Base-by-base conservation (phyloP, 1,140 invertebrate species). In the Scaptomyza graminum region DNA sequence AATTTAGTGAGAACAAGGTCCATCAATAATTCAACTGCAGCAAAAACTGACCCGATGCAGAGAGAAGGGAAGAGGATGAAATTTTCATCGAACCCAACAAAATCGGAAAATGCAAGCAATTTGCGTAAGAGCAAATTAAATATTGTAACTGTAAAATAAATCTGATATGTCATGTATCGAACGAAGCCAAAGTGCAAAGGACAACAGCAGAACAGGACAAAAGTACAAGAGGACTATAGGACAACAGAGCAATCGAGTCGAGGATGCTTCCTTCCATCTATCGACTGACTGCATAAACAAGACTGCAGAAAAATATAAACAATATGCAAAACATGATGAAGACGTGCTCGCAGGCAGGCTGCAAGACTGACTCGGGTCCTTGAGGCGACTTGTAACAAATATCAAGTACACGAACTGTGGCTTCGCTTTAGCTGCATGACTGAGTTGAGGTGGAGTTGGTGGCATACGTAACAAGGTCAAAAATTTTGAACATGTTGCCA, bases 61-160 rank as follows among this genome's bases (percentile, higher is more conserved):
- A 28, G 12, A 70, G 31, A 34, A 34, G 31, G 6, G 28, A 31
- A 7, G 31, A 34, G 1, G 31, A 34, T 34, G 2, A 34, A 68
- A 77, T 79, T 76, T 79, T 47, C 74, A 87, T 72, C 44, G 46
- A 65, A 62, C 69, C 28, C 0, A 31, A 31, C 28, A 31, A 76
- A 80, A 80, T 64, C 47, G 61, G 39, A 85, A 56, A 76, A 72
- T 60, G 80, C 57, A 57, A 76, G 66, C 80, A 79, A 76, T 84
- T 84, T 84, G 82, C 72, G 66, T 77, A 73, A 78, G 82, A 85
- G 74, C 67, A 87, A 87, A 82, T 85, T 69, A 85, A 85, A 85
- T 85, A 87, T 78, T 87, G 82, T 82, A 76, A 69, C 83, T 78
- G 74, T 60, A 69, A 78, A 65, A 87, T 87, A 80, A 82, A 82